Conservation (phyloP, 2,113 vertebrate genomes). For the Apodemus sylvaticus region DNA sequence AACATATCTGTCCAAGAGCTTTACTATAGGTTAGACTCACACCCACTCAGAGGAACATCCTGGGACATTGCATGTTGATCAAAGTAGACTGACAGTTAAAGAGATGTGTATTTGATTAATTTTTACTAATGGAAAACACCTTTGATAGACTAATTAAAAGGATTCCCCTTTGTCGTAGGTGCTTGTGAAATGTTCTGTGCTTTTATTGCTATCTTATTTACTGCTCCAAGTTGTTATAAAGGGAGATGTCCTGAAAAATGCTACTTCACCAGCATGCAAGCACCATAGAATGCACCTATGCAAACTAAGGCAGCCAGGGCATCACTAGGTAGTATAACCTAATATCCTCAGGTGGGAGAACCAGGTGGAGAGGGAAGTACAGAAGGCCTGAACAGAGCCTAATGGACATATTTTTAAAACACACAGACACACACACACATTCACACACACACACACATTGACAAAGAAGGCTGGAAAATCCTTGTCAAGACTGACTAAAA, state of each 20-base stretch:
- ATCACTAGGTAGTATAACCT: neutral
- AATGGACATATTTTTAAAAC: neutral
- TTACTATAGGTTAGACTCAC: neutral
- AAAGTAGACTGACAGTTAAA: constrained; percentile 8
- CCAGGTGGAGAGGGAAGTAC: neutral
- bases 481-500: neutral
- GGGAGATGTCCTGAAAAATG: neutral
- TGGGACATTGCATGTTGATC: neutral
- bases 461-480: neutral
- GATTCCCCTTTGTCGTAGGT: constrained; percentile 11
- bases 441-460: too few relatives aligned
- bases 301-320: neutral
- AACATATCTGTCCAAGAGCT: neutral
- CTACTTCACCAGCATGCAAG: neutral
- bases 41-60: neutral
- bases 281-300: neutral
- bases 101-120: constrained; percentile 17
- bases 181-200: constrained; percentile 7
- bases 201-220: constrained; percentile 25
- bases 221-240: neutral
- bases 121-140: neutral
- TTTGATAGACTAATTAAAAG: constrained; percentile 34
- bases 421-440: too few relatives aligned
- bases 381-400: neutral
- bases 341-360: neutral